A percentile compares a stretch with the other conserved stretches of the same genome.
These are phyloP conservation scores for Macrotus californicus DNA, from an alignment of 2,113 vertebrate genomes.

Conservation along the genomic window DNA sequence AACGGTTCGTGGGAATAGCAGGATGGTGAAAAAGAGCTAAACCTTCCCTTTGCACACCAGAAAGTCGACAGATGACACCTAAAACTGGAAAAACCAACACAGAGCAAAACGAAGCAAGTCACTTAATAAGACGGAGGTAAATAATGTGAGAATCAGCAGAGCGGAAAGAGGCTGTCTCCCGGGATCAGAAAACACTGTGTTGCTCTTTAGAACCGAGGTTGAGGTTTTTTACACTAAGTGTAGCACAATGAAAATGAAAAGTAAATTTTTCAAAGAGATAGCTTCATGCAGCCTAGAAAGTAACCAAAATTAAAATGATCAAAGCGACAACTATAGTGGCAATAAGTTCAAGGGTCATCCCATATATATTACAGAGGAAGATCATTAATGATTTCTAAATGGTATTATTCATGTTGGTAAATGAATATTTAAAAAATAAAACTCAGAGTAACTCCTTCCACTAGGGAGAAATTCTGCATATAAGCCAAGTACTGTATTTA, in stretches of 20 bases:
- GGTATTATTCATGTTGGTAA: not conserved
- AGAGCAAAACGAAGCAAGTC: slow-evolving; percentile 4
- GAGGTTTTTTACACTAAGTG: slow-evolving; percentile 23
- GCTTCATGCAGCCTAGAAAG: not conserved
- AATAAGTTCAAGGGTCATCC: not conserved
- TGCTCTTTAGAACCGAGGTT: not conserved
- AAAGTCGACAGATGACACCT: not conserved
- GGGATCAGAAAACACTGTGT: not conserved
- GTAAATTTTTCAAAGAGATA: not conserved
- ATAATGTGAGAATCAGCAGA: not conserved
- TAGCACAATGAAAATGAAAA: slow-evolving; percentile 8
- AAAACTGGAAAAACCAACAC: slow-evolving; percentile 25
- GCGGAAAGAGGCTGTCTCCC: not conserved
- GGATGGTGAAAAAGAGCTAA: not conserved
- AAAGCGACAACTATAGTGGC: not conserved
- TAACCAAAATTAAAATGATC: slow-evolving; percentile 24
- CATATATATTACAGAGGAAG: not conserved
- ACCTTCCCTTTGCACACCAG: not conserved
- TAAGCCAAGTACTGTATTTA: slow-evolving; percentile 40
- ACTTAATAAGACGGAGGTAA: slow-evolving; percentile 8
- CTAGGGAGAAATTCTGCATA: slow-evolving; percentile 25
- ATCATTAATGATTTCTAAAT: slow-evolving; percentile 1
- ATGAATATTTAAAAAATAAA: not conserved
- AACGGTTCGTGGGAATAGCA: not conserved
- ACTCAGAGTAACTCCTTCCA: slow-evolving; percentile 25